A percentile compares a stretch with the other conserved stretches of the same genome.
phyloP scores from a whole-genome alignment of 2,113 vertebrate species.

The Oreotragus oreotragus region DNA sequence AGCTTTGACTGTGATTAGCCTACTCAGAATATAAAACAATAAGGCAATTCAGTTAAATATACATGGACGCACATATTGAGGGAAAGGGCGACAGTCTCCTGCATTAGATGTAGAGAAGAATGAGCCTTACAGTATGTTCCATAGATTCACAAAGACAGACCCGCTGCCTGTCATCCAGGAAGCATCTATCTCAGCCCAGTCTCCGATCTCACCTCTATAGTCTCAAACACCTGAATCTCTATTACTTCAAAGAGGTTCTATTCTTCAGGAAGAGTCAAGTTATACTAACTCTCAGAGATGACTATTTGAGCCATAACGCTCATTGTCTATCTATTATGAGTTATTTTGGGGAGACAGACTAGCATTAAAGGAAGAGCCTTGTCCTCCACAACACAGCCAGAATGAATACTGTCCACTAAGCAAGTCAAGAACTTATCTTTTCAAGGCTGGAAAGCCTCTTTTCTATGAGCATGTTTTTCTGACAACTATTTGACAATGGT shows the following conservation, averaged over 20 bases:
- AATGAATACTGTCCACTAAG: background rate
- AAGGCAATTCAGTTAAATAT: background rate
- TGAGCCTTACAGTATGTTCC: background rate
- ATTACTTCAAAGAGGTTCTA: background rate
- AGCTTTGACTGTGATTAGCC: background rate
- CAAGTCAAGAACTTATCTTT: background rate
- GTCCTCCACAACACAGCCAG: background rate
- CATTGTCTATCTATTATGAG: background rate
- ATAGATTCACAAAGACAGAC: background rate
- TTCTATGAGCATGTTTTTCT: background rate
- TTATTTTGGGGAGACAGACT: background rate
- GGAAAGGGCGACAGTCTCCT: rapidly evolving
- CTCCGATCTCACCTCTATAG: background rate
- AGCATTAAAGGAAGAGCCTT: background rate
- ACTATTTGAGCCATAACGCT: background rate
- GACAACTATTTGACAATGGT: background rate
- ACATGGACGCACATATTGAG: background rate
- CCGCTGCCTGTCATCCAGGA: background rate
- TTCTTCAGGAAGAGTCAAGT: background rate
- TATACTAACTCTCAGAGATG: background rate
- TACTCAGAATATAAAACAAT: background rate
- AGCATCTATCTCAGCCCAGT: background rate
- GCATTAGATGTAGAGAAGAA: background rate
- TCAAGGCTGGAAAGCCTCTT: background rate
- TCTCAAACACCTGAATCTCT: background rate